Base-by-base conservation (phyloP, 30 jellyfish, hydroid and myxozoan genomes). In the Aurelia aurita complex sp. Pacific region DNA sequence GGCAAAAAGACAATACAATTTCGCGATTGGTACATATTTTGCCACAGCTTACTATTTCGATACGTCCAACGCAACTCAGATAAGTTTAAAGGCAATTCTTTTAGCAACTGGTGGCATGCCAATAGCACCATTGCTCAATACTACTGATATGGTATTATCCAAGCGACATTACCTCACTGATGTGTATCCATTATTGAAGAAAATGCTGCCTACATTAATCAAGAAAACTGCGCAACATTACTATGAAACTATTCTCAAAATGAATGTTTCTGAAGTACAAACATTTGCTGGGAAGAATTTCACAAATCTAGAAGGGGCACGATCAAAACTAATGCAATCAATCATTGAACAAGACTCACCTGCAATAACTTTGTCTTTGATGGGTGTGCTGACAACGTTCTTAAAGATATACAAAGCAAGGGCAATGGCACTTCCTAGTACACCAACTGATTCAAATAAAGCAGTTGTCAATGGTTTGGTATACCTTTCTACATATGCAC, bases 391-490 rank as follows among this genome's bases (percentile, higher is more conserved):
- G 34, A 61, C 70, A 17, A 17, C 12, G 3, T 61, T 61, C 36
- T 5, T 23, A 15, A 61, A 23, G 0, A 61, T 23, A 11, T 46
- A 4, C 57, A 46, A 46, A 46, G 57, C 57, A 46, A 46, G 57
- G 12, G 57, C 4, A 14, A 46, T 46, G 57, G 57, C 57, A 46
- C 57, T 46, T 46, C 57, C 57, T 4, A 9, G 8, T 46, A 0
- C 57, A 46, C 70, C 70, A n/a, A 61, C 70, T 5, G 70, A 61
- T 10, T 61, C 70, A 61, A 61, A 61, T 61, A 61, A 61, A n/a
- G 36, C 70, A 17, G 10, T 61, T 17, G 13, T 61, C 36, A 15
- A 61, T 17, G 70, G 70, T n/a, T 23, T 61, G 4, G 36, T 61
- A 12, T 61, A 17, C 70, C 32, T 61, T 12, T n/a, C 36, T 17